These are phyloP conservation scores for Acanthochromis polyacanthus DNA, from an alignment of 2,113 vertebrate species.

Conservation along the genomic window DNA sequence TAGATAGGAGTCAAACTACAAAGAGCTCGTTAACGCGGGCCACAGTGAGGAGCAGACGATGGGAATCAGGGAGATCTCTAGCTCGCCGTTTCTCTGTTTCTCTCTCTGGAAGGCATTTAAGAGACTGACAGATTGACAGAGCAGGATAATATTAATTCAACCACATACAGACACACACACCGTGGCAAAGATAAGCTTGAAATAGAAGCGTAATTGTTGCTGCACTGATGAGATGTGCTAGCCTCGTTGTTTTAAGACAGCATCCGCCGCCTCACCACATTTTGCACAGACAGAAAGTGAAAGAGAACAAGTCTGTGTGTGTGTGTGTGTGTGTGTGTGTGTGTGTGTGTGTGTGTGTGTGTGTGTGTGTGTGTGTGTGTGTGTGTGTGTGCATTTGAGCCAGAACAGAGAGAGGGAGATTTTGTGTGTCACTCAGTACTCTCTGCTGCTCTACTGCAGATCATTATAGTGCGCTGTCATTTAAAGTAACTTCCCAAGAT, in stretches of 20 bases:
- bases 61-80: slow-evolving; percentile 39
- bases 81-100: slow-evolving; percentile 25
- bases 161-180: slow-evolving; percentile 25
- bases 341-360: too few species aligned
- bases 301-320: slow-evolving; percentile 29
- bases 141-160: slow-evolving; percentile 58
- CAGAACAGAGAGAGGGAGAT: slow-evolving; percentile 23
- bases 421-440: slow-evolving; percentile 41
- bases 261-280: slow-evolving; percentile 42
- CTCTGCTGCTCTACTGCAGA: slow-evolving; percentile 17
- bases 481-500: slow-evolving; percentile 50
- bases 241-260: slow-evolving; percentile 58
- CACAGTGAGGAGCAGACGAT: not conserved
- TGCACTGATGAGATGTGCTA: slow-evolving; percentile 63
- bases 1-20: slow-evolving; percentile 51
- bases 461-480: slow-evolving; percentile 30
- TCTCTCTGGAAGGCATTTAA: slow-evolving; percentile 41
- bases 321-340: slow-evolving; percentile 19
- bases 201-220: slow-evolving; percentile 73
- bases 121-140: slow-evolving; percentile 61
- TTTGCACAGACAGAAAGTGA: slow-evolving; percentile 53
- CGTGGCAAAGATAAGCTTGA: slow-evolving; percentile 59
- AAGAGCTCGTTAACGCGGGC: slow-evolving; percentile 49
- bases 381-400: slow-evolving; percentile 3
- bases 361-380: slow-evolving; percentile 19